These are phyloP conservation scores for Notodonta dromedarius DNA, from an alignment of 2,888 invertebrate genomes.

Conservation along the genomic window DNA sequence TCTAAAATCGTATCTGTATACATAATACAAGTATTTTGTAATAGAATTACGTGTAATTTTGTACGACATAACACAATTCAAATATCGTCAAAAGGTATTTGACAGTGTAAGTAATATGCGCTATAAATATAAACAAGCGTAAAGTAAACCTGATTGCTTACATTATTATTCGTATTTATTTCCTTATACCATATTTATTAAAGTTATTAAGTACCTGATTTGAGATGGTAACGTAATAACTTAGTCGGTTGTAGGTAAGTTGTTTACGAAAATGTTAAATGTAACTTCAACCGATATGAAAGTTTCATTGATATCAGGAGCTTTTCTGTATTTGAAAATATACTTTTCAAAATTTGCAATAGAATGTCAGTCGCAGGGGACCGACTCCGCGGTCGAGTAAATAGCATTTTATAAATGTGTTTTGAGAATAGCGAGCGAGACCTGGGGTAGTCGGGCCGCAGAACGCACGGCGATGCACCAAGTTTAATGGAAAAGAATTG, in stretches of 20 bases:
- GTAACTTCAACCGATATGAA: constrained; percentile 55
- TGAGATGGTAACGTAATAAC: constrained; percentile 17
- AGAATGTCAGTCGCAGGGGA: constrained; percentile 79
- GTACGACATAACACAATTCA: constrained; percentile 30
- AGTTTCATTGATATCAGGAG: constrained; percentile 69
- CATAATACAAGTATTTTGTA: background rate
- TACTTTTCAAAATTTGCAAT: constrained; percentile 75
- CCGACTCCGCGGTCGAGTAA: constrained; percentile 69
- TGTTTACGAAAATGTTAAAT: constrained; percentile 43
- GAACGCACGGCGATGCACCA: constrained; percentile 81
- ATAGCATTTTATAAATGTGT: constrained; percentile 83
- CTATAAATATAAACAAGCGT: constrained; percentile 24
- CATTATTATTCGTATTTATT: constrained; percentile 19
- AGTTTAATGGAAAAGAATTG: constrained; percentile 85
- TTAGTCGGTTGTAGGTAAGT: constrained; percentile 13
- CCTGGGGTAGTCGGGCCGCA: constrained; percentile 56
- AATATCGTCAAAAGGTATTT: constrained; percentile 26
- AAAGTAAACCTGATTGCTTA: constrained; percentile 14
- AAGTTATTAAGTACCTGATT: constrained; percentile 24
- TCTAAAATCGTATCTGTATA: constrained; percentile 3
- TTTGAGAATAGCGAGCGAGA: constrained; percentile 72
- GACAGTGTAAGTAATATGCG: constrained; percentile 33
- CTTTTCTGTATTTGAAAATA: constrained; percentile 71
- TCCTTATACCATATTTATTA: constrained; percentile 16
- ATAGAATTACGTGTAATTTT: constrained; percentile 24